A percentile compares a stretch with the other conserved stretches of the same genome.
Evolutionary conservation across 1,140 invertebrate genomes (phyloP).

Genomic region (Mya arenaria): DNA sequence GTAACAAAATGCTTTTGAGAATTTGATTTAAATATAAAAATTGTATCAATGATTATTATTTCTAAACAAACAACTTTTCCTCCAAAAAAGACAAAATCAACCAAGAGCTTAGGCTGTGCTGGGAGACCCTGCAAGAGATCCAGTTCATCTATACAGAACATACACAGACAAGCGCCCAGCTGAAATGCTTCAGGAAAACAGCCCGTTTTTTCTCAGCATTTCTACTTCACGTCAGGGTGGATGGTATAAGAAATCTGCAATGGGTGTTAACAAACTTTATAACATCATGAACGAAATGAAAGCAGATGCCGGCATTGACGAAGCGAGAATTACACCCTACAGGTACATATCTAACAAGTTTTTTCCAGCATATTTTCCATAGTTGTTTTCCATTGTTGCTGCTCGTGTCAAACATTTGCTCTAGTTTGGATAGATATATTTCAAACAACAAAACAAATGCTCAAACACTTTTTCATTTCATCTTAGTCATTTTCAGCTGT

Average conservation of each 20-base stretch:
- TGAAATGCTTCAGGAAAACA: background rate
- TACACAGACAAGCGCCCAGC: background rate
- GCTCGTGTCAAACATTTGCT: too few species aligned
- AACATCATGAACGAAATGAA: background rate
- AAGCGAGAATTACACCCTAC: conserved; percentile 6
- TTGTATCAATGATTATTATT: too few species aligned
- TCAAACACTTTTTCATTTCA: too few species aligned
- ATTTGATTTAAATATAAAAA: too few species aligned
- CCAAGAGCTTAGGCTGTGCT: background rate
- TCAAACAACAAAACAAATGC: too few species aligned
- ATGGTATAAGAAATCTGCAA: background rate
- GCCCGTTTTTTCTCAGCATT: background rate
- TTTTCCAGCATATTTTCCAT: too few species aligned
- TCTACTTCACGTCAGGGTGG: background rate
- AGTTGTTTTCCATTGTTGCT: too few species aligned
- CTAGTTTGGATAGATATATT: too few species aligned
- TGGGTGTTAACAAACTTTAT: background rate
- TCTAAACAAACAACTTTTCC: too few species aligned
- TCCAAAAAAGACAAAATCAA: background rate
- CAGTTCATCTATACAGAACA: conserved; percentile 3
- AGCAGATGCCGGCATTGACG: conserved; percentile 2
- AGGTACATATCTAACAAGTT: too few species aligned
- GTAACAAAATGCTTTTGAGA: too few species aligned
- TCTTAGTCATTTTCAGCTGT: too few species aligned
- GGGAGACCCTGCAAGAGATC: background rate